phyloP scores from a whole-genome alignment of 2,797 vertebrate species.

The Mycteria americana region DNA sequence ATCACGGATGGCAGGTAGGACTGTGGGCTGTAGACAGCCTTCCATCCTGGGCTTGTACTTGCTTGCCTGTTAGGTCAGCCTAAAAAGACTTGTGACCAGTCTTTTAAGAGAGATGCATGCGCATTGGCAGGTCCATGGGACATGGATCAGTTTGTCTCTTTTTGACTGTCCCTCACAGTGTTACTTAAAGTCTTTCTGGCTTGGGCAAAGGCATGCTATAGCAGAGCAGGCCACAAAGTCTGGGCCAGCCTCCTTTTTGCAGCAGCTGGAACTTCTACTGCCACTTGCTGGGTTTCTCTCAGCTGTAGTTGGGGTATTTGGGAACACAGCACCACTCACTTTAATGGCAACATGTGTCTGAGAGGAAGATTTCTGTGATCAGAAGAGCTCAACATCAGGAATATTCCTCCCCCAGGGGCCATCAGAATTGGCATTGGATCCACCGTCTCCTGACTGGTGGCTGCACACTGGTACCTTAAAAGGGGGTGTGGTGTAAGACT shows the following conservation, averaged over 20 bases:
- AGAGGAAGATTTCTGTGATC: neutral
- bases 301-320: neutral
- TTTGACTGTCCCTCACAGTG: neutral
- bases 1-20: slow-evolving; percentile 85
- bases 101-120: neutral
- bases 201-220: neutral
- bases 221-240: neutral
- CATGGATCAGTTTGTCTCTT: neutral
- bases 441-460: neutral
- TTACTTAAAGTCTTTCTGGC: neutral
- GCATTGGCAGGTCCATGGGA: neutral
- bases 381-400: rapidly evolving
- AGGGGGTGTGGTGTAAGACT: neutral
- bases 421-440: neutral
- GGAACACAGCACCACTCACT: neutral
- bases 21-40: neutral
- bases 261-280: neutral
- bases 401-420: neutral
- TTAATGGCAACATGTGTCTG: neutral
- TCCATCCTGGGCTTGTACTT: neutral
- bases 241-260: neutral
- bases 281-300: neutral
- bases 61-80: neutral
- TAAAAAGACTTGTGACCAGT: neutral
- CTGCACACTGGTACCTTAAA: neutral